Evolutionary conservation across 2,797 vertebrate species (phyloP), one percentile per base, ranked within the genome.

Genomic region (Astyanax mexicanus): DNA sequence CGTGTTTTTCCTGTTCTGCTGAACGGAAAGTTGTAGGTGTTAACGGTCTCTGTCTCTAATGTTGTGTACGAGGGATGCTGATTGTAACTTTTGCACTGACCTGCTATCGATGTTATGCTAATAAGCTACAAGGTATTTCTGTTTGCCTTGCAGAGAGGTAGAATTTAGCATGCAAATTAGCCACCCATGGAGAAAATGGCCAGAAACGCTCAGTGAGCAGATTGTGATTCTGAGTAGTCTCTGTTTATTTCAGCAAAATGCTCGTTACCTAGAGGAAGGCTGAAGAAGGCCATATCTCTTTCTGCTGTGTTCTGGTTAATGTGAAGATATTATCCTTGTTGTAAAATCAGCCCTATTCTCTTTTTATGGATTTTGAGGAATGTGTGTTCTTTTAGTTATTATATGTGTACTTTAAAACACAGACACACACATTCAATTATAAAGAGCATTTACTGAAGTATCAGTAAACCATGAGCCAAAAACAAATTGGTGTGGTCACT

Each of bases 71-170:
- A 62, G 17, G 3, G 51, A 72, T 76, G 69, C 69, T 75, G 62
- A 60, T 73, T 47, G 45, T 76, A 55, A 76, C 73, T 72, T 72
- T 69, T 35, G 25, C 15, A 52, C 45, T 74, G 78, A 70, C 74
- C 75, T 45, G 35, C 15, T 70, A 73, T 74, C 55, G 62, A 70
- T 70, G 60, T 70, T 77, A 54, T 68, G 73, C 73, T 77, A 73
- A 75, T 75, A 49, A 62, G 15, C 35, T 60, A 72, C 71, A 71
- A 66, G 67, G n/a, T 35, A 32, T 65, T 32, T 57, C 8, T 62
- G 23, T 67, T 65, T 35, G 42, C 49, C 69, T 60, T 40, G 21
- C 45, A 54, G 29, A 51, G 44, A 47, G 58, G 29, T 21, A 27
- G 32, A 49, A 57, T 25, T 61, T 21, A 69, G 35, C 32, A 35